Evolutionary conservation across 2,888 invertebrate genomes (phyloP).

Genomic region (Megalurothrips usitatus): DNA sequence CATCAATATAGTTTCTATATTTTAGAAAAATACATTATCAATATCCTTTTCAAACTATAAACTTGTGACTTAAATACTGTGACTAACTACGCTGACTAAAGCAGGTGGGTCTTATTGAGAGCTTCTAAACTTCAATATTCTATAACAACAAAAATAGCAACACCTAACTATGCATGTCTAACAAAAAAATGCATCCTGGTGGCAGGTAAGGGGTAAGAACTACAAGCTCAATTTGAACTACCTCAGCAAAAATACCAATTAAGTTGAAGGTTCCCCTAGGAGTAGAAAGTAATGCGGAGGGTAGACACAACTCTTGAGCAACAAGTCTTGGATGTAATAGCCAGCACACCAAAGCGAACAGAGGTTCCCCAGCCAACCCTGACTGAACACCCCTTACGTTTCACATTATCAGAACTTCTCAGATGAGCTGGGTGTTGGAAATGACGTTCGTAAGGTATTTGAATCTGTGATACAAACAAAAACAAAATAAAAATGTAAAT

Average conservation of each 20-base stretch:
- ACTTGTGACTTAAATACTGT: too few species aligned
- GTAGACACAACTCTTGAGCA: constrained; percentile 35
- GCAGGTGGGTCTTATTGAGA: too few species aligned
- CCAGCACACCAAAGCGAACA: constrained; percentile 36
- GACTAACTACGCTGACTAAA: too few species aligned
- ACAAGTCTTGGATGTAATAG: constrained; percentile 36
- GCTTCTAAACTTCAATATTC: background rate
- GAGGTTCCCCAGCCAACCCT: constrained; percentile 28
- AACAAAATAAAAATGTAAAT: constrained; percentile 28
- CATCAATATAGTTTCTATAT: background rate
- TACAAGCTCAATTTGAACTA: too few species aligned
- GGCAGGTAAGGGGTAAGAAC: too few species aligned
- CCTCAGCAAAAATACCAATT: too few species aligned
- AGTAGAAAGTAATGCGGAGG: too few species aligned
- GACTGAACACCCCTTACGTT: background rate
- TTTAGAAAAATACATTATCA: background rate
- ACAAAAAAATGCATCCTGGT: background rate
- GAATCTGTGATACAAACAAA: constrained; percentile 27
- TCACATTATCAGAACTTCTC: constrained; percentile 14
- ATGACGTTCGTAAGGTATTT: constrained; percentile 28
- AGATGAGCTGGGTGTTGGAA: constrained; percentile 27
- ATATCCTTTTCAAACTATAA: too few species aligned
- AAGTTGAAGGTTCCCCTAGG: too few species aligned
- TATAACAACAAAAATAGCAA: too few species aligned
- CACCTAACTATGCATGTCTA: background rate